These are phyloP conservation scores for Gymnodraco acuticeps DNA, from an alignment of 2,797 vertebrate genomes.

Conservation along the genomic window DNA sequence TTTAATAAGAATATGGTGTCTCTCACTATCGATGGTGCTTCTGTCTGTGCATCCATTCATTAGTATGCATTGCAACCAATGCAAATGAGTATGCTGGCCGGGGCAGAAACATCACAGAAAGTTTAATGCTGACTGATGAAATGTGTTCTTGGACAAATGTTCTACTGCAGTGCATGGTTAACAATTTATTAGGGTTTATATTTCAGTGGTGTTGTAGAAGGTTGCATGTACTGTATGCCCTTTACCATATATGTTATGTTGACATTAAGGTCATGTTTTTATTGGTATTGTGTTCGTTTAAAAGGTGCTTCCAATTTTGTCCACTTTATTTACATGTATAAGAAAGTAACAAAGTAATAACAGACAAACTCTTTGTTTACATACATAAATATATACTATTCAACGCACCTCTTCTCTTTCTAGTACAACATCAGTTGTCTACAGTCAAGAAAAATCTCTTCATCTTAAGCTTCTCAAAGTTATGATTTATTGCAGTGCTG, in stretches of 20 bases:
- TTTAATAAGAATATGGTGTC: constrained; percentile 37
- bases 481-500: neutral
- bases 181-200: neutral
- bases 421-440: neutral
- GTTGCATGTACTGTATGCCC: no score
- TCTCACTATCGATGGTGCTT: constrained; percentile 11
- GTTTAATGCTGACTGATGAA: neutral
- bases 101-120: constrained; percentile 14
- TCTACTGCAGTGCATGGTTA: neutral
- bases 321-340: neutral
- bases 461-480: neutral
- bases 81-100: neutral
- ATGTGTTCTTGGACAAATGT: constrained; percentile 1
- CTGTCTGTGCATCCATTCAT: constrained; percentile 2
- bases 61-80: constrained; percentile 15
- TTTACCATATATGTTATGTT: neutral
- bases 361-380: no score
- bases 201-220: neutral
- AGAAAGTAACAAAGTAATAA: neutral
- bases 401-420: neutral
- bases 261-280: neutral
- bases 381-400: no score
- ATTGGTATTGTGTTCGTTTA: neutral
- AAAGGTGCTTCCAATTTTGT: neutral
- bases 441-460: neutral